Percentiles rank a stretch among this genome's conserved stretches.
These are phyloP conservation scores for Embiotoca jacksoni DNA, from an alignment of 2,113 vertebrate species.

Conservation along the genomic window DNA sequence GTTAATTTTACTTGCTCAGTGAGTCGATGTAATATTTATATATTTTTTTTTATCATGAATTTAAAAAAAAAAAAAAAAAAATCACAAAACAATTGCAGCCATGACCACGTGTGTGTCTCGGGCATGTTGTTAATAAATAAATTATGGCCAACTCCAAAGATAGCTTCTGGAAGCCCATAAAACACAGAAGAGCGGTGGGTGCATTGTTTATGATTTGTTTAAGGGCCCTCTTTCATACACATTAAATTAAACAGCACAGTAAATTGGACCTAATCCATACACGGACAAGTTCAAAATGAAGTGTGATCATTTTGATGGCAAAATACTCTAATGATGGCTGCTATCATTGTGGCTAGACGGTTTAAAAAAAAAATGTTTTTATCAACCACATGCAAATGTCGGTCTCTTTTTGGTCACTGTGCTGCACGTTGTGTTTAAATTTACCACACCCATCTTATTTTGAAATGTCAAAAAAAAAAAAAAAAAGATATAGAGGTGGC, in stretches of 20 bases:
- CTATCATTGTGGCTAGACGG: too few relatives aligned
- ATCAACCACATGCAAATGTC: too few relatives aligned
- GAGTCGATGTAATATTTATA: neutral
- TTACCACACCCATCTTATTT: constrained; percentile 1
- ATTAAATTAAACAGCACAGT: constrained; percentile 14
- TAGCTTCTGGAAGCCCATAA: constrained; percentile 52
- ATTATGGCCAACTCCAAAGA: constrained; percentile 27
- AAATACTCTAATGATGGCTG: neutral
- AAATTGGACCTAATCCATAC: neutral
- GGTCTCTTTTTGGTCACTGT: too few relatives aligned
- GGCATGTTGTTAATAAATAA: constrained; percentile 23
- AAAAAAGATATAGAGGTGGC: neutral
- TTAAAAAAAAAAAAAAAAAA: neutral
- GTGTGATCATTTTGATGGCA: neutral
- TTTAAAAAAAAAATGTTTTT: too few relatives aligned
- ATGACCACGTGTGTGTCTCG: neutral
- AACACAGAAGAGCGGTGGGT: constrained; percentile 39
- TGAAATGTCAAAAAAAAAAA: neutral
- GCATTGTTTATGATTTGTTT: constrained; percentile 55
- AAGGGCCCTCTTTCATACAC: constrained; percentile 29
- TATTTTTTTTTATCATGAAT: neutral
- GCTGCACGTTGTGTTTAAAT: too few relatives aligned
- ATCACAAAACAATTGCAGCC: neutral
- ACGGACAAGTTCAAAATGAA: neutral
- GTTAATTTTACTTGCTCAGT: neutral